Conservation (phyloP, 1,140 invertebrate species). For the Listronotus oregonensis region DNA sequence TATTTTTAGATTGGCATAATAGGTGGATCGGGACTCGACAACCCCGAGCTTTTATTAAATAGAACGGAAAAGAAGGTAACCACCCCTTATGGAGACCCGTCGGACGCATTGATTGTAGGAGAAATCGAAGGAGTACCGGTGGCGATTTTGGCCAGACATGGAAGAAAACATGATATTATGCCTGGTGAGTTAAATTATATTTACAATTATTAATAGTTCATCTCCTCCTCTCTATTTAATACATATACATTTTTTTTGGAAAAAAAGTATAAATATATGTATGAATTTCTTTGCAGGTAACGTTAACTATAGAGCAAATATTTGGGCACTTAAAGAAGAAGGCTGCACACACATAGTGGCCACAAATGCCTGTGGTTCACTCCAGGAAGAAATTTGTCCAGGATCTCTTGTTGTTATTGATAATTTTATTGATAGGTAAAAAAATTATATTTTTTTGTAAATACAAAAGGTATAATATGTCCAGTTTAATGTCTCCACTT, state of each 20-base stretch:
- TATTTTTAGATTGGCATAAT: conserved; percentile 87
- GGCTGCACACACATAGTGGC: conserved; percentile 94
- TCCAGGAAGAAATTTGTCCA: conserved; percentile 84
- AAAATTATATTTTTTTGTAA: background rate
- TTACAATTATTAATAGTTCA: conserved; percentile 63
- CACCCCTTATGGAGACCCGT: conserved; percentile 88
- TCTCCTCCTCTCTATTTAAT: too few relatives aligned
- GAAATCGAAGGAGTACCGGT: conserved; percentile 78
- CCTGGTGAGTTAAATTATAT: conserved; percentile 71
- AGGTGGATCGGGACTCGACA: conserved; percentile 90
- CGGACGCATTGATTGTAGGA: conserved; percentile 79
- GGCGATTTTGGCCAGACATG: conserved; percentile 88
- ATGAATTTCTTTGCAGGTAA: conserved; percentile 50
- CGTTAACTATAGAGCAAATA: conserved; percentile 96
- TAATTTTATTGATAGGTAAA: conserved; percentile 87
- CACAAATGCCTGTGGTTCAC: conserved; percentile 90
- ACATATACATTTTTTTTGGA: conserved; percentile 62
- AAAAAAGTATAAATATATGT: too few relatives aligned
- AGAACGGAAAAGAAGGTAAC: conserved; percentile 65
- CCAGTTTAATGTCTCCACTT: too few relatives aligned
- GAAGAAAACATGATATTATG: conserved; percentile 78
- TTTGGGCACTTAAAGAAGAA: conserved; percentile 86
- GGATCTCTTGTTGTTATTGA: conserved; percentile 91
- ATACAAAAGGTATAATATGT: conserved; percentile 8
- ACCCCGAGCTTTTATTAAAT: conserved; percentile 80